Evolutionary conservation across 2,888 invertebrate species (phyloP).

Genomic region (Camptogramma bilineatum): DNA sequence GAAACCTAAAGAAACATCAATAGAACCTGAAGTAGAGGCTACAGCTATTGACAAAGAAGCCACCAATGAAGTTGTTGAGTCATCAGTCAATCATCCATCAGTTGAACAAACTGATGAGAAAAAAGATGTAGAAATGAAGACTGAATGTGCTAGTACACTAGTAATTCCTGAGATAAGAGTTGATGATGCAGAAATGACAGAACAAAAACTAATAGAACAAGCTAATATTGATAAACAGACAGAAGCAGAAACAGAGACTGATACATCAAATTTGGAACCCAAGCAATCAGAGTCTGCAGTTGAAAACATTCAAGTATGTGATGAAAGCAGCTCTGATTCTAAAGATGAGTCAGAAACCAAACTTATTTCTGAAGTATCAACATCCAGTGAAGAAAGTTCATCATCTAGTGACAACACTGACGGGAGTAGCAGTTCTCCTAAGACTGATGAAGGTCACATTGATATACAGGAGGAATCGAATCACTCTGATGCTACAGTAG

Average conservation of each 20-base stretch:
- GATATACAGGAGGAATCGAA: slow-evolving; percentile 65
- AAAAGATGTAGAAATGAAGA: slow-evolving; percentile 66
- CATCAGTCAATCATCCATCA: too few species aligned
- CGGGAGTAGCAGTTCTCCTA: slow-evolving; percentile 78
- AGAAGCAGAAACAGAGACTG: slow-evolving; percentile 40
- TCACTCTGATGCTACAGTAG: slow-evolving; percentile 53
- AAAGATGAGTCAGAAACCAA: slow-evolving; percentile 72
- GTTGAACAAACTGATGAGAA: slow-evolving; percentile 45
- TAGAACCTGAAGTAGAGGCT: slow-evolving; percentile 43
- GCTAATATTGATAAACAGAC: slow-evolving; percentile 49
- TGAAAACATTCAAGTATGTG: slow-evolving; percentile 54
- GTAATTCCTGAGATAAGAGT: slow-evolving; percentile 77
- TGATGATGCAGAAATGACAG: slow-evolving; percentile 77
- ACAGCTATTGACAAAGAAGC: slow-evolving; percentile 47
- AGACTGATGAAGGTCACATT: slow-evolving; percentile 62
- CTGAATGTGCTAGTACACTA: slow-evolving; percentile 50
- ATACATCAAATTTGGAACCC: slow-evolving; percentile 44
- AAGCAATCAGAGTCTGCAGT: slow-evolving; percentile 48
- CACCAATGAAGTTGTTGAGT: slow-evolving; percentile 24
- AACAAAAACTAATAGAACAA: slow-evolving; percentile 67
- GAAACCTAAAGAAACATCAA: slow-evolving; percentile 47
- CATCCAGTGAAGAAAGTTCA: slow-evolving; percentile 79
- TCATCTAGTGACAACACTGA: slow-evolving; percentile 80
- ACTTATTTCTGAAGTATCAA: slow-evolving; percentile 68
- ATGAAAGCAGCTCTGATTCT: slow-evolving; percentile 75